A percentile compares a stretch with the other conserved stretches of the same genome.
Conservation (phyloP, 2,113 vertebrate genomes). For the Saccopteryx leptura region DNA sequence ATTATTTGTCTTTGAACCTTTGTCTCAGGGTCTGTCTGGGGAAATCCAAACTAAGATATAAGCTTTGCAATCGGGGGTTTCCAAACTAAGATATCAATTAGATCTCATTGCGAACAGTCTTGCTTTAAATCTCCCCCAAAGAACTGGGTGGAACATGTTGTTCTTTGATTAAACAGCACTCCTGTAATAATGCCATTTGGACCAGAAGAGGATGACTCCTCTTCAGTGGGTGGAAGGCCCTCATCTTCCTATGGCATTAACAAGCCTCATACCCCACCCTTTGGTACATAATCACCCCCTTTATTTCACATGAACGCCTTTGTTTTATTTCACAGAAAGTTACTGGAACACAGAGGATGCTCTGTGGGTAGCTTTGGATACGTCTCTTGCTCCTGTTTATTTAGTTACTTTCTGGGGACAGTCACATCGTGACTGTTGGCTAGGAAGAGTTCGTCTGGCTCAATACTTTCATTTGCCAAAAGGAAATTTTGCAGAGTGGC, state of each 20-base stretch:
- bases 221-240: neutral
- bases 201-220: neutral
- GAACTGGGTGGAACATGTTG: neutral
- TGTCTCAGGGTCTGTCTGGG: conserved; percentile 1
- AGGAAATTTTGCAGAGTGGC: neutral
- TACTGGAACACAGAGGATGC: conserved; percentile 23
- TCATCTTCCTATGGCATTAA: neutral
- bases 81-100: neutral
- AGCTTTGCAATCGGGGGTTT: neutral
- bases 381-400: neutral
- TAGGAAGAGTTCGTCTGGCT: neutral
- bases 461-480: neutral
- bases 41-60: neutral
- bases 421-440: neutral
- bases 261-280: neutral
- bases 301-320: conserved; percentile 44
- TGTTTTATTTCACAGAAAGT: conserved; percentile 61
- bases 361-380: neutral
- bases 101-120: neutral
- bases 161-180: neutral
- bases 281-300: neutral
- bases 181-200: neutral
- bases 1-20: neutral
- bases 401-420: neutral
- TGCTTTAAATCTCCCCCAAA: conserved; percentile 34